phyloP scores from a whole-genome alignment of 1,140 invertebrate genomes.

The Drosophila kanapiae region DNA sequence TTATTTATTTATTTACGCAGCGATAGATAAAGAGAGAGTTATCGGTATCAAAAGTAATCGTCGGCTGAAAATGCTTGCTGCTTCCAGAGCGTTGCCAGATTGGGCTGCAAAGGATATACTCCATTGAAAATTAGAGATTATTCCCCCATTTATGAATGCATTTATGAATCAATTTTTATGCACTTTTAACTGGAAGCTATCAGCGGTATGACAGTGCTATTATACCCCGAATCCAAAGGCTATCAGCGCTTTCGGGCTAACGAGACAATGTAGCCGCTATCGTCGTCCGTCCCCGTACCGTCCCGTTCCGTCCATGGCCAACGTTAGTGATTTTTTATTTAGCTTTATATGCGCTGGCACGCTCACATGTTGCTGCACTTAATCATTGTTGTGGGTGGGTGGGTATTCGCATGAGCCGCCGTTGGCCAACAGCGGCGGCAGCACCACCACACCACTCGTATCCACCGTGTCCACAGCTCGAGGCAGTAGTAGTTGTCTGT shows the following conservation, averaged over 20 bases:
- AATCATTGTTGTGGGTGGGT: slow-evolving; percentile 82
- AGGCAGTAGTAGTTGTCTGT: slow-evolving; percentile 13
- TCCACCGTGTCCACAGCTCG: slow-evolving; percentile 1
- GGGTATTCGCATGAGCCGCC: slow-evolving; percentile 72
- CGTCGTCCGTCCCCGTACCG: slow-evolving; percentile 5
- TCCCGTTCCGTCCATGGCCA: slow-evolving; percentile 6
- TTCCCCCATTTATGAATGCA: neutral
- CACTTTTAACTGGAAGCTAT: slow-evolving; percentile 21
- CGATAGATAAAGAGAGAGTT: neutral
- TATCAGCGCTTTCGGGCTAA: slow-evolving; percentile 57
- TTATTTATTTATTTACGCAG: neutral
- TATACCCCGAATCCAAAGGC: slow-evolving; percentile 43
- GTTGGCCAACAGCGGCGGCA: slow-evolving; percentile 63
- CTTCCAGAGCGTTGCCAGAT: no score
- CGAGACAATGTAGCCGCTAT: slow-evolving; percentile 58
- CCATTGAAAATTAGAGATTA: neutral
- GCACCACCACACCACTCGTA: neutral
- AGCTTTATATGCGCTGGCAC: slow-evolving; percentile 69
- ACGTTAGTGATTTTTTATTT: slow-evolving; percentile 54
- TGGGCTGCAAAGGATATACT: no score
- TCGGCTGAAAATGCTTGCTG: no score
- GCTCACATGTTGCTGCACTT: slow-evolving; percentile 80
- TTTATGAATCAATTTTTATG: slow-evolving; percentile 36
- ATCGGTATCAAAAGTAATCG: neutral
- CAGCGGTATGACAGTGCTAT: slow-evolving; percentile 38